A percentile compares a stretch with the other conserved stretches of the same genome.
Conservation (phyloP, 2,113 vertebrate species). For the Thunnus maccoyii region DNA sequence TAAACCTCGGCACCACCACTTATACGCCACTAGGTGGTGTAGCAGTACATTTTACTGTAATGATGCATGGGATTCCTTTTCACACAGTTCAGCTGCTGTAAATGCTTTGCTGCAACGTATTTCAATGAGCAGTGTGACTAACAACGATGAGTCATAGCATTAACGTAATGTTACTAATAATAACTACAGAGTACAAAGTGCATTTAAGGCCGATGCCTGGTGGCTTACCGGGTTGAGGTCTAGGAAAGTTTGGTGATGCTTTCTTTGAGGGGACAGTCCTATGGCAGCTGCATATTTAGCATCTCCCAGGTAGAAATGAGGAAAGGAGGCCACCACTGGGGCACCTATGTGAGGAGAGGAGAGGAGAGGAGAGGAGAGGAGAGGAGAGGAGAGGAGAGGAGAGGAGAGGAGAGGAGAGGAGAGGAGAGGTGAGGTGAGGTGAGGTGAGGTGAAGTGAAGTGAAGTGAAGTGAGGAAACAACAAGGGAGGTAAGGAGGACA, state of each 20-base stretch:
- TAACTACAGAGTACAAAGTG: not conserved
- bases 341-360: conserved; percentile 85
- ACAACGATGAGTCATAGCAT: not conserved
- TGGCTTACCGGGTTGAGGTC: conserved; percentile 93
- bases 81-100: too few species aligned
- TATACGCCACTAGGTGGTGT: conserved; percentile 52
- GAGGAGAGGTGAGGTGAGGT: not conserved
- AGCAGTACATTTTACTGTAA: not conserved
- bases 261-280: conserved; percentile 89
- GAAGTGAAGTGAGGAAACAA: not conserved
- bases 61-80: not conserved
- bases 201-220: not conserved
- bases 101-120: not conserved
- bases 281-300: conserved; percentile 85
- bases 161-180: not conserved
- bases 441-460: not conserved
- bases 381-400: not conserved
- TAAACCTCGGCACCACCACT: not conserved
- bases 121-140: not conserved
- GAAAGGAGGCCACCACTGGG: conserved; percentile 94
- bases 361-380: not conserved
- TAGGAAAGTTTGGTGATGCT: conserved; percentile 92
- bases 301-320: conserved; percentile 95
- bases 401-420: not conserved
- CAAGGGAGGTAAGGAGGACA: not conserved